Conservation (phyloP, 1,140 invertebrate species). For the Drosophila paulistorum region DNA sequence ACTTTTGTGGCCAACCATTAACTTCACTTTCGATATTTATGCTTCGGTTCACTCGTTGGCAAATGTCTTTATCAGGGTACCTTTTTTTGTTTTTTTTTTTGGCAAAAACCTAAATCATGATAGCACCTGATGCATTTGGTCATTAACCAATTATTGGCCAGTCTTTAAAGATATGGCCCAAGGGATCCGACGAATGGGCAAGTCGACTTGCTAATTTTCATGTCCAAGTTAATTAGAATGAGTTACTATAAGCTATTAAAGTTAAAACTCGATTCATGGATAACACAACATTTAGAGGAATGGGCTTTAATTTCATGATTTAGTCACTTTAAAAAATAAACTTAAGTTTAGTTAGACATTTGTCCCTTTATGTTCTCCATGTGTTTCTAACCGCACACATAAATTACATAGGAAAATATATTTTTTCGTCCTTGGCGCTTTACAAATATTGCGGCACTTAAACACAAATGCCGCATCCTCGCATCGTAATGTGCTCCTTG, state of each 20-base stretch:
- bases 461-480: constrained; percentile 66
- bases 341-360: constrained; percentile 1
- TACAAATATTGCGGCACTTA: constrained; percentile 76
- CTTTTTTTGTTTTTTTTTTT: constrained; percentile 37
- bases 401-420: constrained; percentile 56
- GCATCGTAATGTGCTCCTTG: constrained; percentile 47
- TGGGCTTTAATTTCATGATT: no score
- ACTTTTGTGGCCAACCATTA: constrained; percentile 63
- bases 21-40: constrained; percentile 56
- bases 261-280: not conserved
- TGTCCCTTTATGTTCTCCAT: constrained; percentile 28
- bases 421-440: constrained; percentile 47
- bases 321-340: not conserved
- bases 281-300: not conserved
- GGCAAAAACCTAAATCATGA: constrained; percentile 59
- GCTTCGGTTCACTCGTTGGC: constrained; percentile 14
- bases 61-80: constrained; percentile 45
- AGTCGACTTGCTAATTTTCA: not conserved
- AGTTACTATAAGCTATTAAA: not conserved
- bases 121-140: constrained; percentile 66
- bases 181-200: not conserved
- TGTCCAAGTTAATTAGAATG: constrained; percentile 7
- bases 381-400: constrained; percentile 54
- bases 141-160: constrained; percentile 64
- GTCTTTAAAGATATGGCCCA: constrained; percentile 11